A percentile compares a stretch with the other conserved stretches of the same genome.
phyloP scores from a whole-genome alignment of 2,797 vertebrate genomes.

The Nasua narica region DNA sequence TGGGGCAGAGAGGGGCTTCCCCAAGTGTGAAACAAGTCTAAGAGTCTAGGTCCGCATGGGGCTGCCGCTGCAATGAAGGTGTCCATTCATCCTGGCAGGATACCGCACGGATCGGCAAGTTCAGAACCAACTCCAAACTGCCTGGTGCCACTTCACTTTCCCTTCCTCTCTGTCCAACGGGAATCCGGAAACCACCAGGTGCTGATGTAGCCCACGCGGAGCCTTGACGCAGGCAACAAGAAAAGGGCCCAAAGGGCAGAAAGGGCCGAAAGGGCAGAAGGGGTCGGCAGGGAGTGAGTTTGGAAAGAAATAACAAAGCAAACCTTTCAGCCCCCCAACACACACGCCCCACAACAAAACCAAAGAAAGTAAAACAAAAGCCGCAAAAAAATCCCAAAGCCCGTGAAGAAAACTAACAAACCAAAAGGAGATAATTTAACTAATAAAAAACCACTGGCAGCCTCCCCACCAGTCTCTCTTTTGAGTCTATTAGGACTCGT shows the following conservation, averaged over 20 bases:
- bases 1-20: background rate
- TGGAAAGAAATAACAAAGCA: background rate
- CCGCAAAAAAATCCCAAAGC: background rate
- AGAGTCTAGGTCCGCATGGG: fast-evolving
- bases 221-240: background rate
- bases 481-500: background rate
- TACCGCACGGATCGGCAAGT: background rate
- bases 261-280: background rate
- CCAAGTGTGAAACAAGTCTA: background rate
- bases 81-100: fast-evolving
- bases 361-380: background rate
- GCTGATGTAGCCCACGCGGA: background rate
- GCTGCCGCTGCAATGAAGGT: background rate
- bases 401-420: background rate
- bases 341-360: background rate
- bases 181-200: background rate
- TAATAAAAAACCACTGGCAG: background rate
- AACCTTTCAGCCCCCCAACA: background rate
- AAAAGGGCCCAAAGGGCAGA: background rate
- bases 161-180: background rate
- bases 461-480: background rate
- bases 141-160: background rate
- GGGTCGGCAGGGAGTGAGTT: background rate
- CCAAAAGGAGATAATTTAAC: background rate
- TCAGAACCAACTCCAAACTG: background rate